Base-by-base conservation (phyloP, 2,888 invertebrate species). In the Auanema sp. region DNA sequence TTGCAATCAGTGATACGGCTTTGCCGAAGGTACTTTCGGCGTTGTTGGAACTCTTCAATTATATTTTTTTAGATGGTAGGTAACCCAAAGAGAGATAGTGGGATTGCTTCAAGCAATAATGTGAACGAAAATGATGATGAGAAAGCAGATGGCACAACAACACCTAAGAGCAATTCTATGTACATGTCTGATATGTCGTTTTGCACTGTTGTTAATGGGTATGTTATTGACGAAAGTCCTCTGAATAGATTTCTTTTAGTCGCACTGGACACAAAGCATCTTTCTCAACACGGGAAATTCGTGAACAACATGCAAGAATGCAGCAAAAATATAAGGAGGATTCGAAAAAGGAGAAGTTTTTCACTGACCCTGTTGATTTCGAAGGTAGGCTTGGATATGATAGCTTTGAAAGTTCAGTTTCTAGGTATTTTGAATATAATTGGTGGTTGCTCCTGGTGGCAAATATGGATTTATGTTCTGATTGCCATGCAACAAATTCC, bases 401-500 rank as follows among this genome's bases (percentile, higher is more conserved):
- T 6, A 52, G 44, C 1, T 1, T 59, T 59, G 14, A 44, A 56
- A 18, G 18, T 42, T 42, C 23, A 5, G 16, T 16, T 42, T 24
- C 11, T 33, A 72, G 78, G 83, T n/a, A 81, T 83, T 60, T 67
- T 83, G 3, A 79, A 83, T 60, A 81, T 84, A 58, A 83, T 83
- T 69, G 83, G 83, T 44, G 83, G 83, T 25, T 83, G 83, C 65
- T 71, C 77, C 33, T 83, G 79, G 81, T 83, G 83, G 83, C 83
- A 83, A 63, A 79, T 83, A 49, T 83, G 79, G 78, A 77, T 83
- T 53, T 83, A 83, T 66, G 71, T 81, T 47, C 68, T 83, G 55
- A 83, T 83, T 58, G 78, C 79, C 24, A 64, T 82, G 51, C 83
- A 83, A 58, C 83, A 83, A 61, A 79, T 84, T 44, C 83, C 83